Evolutionary conservation across 2,113 vertebrate species (phyloP), one percentile per base, ranked within the genome.

Genomic region (Tor tambroides): DNA sequence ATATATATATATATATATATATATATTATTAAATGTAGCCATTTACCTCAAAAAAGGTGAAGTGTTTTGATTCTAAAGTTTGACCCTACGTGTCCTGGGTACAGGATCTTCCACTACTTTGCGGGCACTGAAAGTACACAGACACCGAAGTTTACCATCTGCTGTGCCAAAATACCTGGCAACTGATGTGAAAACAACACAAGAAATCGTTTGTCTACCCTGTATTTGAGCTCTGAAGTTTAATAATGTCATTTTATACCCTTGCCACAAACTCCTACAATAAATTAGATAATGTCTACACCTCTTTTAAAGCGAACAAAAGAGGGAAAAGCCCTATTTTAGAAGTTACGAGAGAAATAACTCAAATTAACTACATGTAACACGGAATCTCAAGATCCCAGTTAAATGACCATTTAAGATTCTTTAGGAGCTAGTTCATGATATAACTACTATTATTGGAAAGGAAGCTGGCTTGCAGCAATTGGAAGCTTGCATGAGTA

Each of bases 401-500:
- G 74, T 81, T 87, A 86, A 85, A 59, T 72, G 86, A 80, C 77
- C 15, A 59, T 85, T 84, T 78, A 85, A 80, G 12, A 32, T 86
- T 79, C 80, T 85, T 84, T 86, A 88, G 76, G 38, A 84, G 43
- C 89, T 80, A 91, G 38, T 85, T 91, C 86, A 46, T 89, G 80
- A 86, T 81, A 93, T 92, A 87, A 90, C 67, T 90, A 77, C 74
- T 84, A 86, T 90, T 89, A 71, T 71, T 85, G 63, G 51, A 86
- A 90, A 83, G 26, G n/a, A 89, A 82, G 87, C 49, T 85, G 86
- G 82, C 90, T 71, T 88, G 43, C 61, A 87, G 75, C 79, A 86
- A 85, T 87, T 90, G 84, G 67, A 88, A 87, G 87, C 91, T 82
- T 89, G 85, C 88, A 89, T 88, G 87, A 90, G 78, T 89, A 91